phyloP scores from a whole-genome alignment of 1,140 invertebrate genomes.

The Drosophila pruinosa region DNA sequence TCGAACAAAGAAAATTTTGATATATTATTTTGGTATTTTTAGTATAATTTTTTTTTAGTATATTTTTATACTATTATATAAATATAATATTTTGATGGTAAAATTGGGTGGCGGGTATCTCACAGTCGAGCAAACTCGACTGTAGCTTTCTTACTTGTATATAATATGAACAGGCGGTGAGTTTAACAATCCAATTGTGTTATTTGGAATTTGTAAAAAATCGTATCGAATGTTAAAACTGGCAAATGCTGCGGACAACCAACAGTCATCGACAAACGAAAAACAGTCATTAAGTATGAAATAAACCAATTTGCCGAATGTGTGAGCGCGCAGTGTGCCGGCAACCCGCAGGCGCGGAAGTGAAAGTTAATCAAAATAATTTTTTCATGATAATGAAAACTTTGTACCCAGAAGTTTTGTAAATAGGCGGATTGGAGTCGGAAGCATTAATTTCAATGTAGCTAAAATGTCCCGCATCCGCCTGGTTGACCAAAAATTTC shows the following conservation, averaged over 20 bases:
- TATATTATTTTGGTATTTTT: too few relatives aligned
- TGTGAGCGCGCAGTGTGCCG: too few relatives aligned
- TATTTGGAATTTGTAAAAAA: slow-evolving; percentile 70
- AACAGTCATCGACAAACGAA: too few relatives aligned
- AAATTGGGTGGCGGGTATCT: too few relatives aligned
- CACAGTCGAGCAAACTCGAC: too few relatives aligned
- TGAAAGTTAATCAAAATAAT: slow-evolving; percentile 39
- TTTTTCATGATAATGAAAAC: slow-evolving; percentile 60
- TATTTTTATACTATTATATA: too few relatives aligned
- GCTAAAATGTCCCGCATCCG: slow-evolving; percentile 70
- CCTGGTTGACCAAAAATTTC: slow-evolving; percentile 35
- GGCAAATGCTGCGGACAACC: slow-evolving; percentile 32
- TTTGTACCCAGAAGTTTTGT: slow-evolving; percentile 62
- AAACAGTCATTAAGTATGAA: slow-evolving; percentile 67
- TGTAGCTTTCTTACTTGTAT: too few relatives aligned
- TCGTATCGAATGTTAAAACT: slow-evolving; percentile 72
- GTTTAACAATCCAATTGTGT: too few relatives aligned
- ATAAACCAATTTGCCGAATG: slow-evolving; percentile 79
- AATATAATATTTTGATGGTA: too few relatives aligned
- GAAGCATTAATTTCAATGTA: slow-evolving; percentile 76
- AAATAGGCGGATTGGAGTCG: slow-evolving; percentile 62
- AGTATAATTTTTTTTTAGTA: too few relatives aligned
- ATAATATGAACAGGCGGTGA: too few relatives aligned
- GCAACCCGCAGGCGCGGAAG: slow-evolving; percentile 53
- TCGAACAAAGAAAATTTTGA: too few relatives aligned